Conservation (phyloP, 2,888 invertebrate species). For the Heliconius cydno region DNA sequence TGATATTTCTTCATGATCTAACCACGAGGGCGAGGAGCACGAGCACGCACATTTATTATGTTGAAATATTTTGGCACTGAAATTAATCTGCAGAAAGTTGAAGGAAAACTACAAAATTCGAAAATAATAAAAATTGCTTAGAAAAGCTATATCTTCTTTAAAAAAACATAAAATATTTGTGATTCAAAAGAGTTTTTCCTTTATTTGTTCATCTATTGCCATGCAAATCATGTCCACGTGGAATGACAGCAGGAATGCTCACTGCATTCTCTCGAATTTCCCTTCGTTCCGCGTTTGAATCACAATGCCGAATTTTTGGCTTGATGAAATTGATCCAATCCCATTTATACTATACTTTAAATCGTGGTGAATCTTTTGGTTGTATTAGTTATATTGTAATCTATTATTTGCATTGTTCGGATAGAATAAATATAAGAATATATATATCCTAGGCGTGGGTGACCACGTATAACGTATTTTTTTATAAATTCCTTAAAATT, state of each 20-base stretch:
- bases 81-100: neutral
- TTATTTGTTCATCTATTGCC: conserved; percentile 9
- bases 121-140: too few species aligned
- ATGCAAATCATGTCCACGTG: conserved; percentile 14
- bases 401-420: neutral
- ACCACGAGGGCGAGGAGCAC: neutral
- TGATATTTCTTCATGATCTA: neutral
- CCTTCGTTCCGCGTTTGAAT: conserved; percentile 1
- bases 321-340: conserved; percentile 13
- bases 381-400: neutral
- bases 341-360: neutral
- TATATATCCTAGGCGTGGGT: too few species aligned
- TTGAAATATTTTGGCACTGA: neutral
- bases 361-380: neutral
- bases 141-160: neutral
- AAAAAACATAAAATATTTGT: neutral
- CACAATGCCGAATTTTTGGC: neutral
- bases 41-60: neutral
- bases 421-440: neutral
- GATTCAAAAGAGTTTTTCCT: neutral
- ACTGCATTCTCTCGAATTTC: conserved; percentile 16
- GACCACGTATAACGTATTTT: too few species aligned
- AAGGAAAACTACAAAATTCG: neutral
- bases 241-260: conserved; percentile 7
- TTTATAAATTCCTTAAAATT: too few species aligned